Percentiles rank a stretch among this genome's conserved stretches.
phyloP scores from a whole-genome alignment of 2,888 invertebrate species.

The Palloptera scutellata region DNA sequence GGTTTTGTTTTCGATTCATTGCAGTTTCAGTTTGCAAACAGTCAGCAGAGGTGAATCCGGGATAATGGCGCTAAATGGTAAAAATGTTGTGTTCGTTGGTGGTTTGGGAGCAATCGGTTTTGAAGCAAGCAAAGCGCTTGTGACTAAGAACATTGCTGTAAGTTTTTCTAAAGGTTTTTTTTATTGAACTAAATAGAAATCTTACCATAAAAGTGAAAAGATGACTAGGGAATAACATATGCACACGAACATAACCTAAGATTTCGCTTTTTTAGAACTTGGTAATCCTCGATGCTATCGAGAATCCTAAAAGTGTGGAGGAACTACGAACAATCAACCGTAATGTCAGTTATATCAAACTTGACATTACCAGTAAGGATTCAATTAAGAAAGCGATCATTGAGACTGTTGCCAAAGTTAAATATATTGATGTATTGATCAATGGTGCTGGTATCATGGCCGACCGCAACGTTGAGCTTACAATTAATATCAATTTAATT shows the following conservation, averaged over 20 bases:
- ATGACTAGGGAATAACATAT: too few species aligned
- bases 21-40: too few species aligned
- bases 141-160: slow-evolving; percentile 42
- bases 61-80: slow-evolving; percentile 39
- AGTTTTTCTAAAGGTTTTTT: slow-evolving; percentile 18
- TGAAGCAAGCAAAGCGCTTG: slow-evolving; percentile 41
- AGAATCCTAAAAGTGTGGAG: slow-evolving; percentile 33
- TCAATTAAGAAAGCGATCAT: slow-evolving; percentile 36
- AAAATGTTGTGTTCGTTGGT: slow-evolving; percentile 42
- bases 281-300: slow-evolving; percentile 39
- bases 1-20: too few species aligned
- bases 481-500: slow-evolving; percentile 40
- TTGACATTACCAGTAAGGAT: slow-evolving; percentile 41
- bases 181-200: too few species aligned
- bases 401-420: slow-evolving; percentile 31
- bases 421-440: slow-evolving; percentile 44
- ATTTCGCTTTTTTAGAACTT: slow-evolving; percentile 35
- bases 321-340: slow-evolving; percentile 29
- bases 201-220: too few species aligned
- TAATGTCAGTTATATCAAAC: slow-evolving; percentile 35
- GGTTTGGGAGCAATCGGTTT: slow-evolving; percentile 47
- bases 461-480: slow-evolving; percentile 39
- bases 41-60: too few species aligned
- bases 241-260: too few species aligned
- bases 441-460: slow-evolving; percentile 44